Evolutionary conservation across 2,797 vertebrate genomes (phyloP), one percentile per base, ranked within the genome.

Genomic region (Xyrichtys novacula): DNA sequence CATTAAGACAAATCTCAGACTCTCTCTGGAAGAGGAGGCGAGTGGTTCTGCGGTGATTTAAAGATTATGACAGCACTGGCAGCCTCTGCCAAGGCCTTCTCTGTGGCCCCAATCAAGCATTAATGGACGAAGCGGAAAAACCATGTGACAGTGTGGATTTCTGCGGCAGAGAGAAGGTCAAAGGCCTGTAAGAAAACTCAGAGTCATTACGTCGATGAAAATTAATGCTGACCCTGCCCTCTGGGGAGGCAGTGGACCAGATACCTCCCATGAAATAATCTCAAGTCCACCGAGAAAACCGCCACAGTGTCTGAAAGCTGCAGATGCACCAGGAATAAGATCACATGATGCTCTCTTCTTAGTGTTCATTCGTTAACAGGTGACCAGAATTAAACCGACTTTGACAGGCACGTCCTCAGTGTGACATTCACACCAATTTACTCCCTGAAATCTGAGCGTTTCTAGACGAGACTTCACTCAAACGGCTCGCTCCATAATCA

Each of bases 221-320:
- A 76, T 76, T 76, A 63, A 71, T 48, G 15, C 11, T 56, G 61
- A 60, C 57, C 60, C 59, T 6, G 61, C 14, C 65, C 56, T 66
- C 23, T 23, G 36, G 47, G 39, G 57, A 46, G 16, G 55, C 48
- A 28, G 14, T 25, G 50, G 48, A 72, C 22, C 52, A 39, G 22
- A 72, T 47, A 54, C 5, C 1, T 26, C 3, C 25, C 46, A 12
- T 39, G 22, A 29, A 28, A 64, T 7, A 25, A 19, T 19, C 48
- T 59, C 25, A 52, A 22, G 19, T 32, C 22, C 15, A 19, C 40
- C 7, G 25, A 16, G 43, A 40, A 49, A 9, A n/a, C n/a, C 6
- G 34, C 17, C 32, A 53, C n/a, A 17, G 3, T 10, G 40, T 3
- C 1, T 6, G 29, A 1, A 2, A 3, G 32, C 19, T 7, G 52